Evolutionary conservation across 2,888 invertebrate genomes (phyloP), one percentile per base, ranked within the genome.

Genomic region (Lacanobia wlatinum): DNA sequence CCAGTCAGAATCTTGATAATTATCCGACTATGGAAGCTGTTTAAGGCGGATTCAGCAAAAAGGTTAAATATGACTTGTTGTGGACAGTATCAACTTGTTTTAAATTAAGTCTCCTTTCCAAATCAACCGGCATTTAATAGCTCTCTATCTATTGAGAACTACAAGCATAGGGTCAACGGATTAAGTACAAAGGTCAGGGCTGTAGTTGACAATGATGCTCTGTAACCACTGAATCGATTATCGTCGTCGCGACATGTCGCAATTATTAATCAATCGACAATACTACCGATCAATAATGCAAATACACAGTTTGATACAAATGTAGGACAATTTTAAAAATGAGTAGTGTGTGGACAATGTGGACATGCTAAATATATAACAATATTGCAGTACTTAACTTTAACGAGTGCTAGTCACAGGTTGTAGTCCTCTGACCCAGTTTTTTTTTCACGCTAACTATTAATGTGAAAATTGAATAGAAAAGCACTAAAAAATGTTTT

Each of bases 161-260:
- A 59, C 18, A 58, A 55, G 34, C 55, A 63, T 59, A 55, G 48
- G 46, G 50, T 74, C 64, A 67, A 64, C 73, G 52, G 43, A 64
- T 79, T 70, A 64, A 52, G 63, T 64, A 62, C 59, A 53, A 52
- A 73, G 52, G 55, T 70, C 80, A 74, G 16, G 74, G 80, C 28
- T 70, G 62, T 59, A 69, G n/a, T 53, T 66, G 28, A 66, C 74
- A 73, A 83, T 83, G 63, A 69, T 40, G 34, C 34, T 62, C 62
- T 63, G 50, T 81, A 53, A 69, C 28, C 52, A 2, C 52, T 65
- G 64, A 2, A 58, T 59, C 62, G 28, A 65, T 70, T 78, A 38
- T 59, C 58, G 52, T 66, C 46, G 65, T 66, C 10, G 43, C 16
- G n/a, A n/a, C 16, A 80, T 77, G 70, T 64, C 70, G 52, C 60